Conservation (phyloP, 2,888 invertebrate species). For the Cephus sareptanus region DNA sequence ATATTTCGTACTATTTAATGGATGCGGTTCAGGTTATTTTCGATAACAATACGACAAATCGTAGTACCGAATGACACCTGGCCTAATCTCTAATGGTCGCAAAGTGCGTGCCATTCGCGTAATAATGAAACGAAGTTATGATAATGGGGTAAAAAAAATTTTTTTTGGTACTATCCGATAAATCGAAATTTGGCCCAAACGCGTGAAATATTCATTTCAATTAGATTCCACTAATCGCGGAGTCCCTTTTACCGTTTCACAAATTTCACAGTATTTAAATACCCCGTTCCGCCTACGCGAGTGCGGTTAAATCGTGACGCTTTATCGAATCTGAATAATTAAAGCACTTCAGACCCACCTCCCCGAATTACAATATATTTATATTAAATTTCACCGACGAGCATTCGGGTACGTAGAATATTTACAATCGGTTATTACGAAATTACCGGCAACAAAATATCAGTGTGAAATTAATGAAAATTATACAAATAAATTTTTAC, state of each 20-base stretch:
- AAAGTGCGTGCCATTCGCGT: not conserved
- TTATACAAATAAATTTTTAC: not conserved
- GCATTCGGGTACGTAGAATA: not conserved
- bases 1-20: not conserved
- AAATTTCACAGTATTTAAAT: not conserved
- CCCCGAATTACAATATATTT: not conserved
- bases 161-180: not conserved
- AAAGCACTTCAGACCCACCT: not conserved
- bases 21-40: not conserved
- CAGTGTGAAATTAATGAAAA: not conserved
- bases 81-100: not conserved
- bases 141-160: not conserved
- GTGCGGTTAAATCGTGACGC: not conserved
- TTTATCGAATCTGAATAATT: not conserved
- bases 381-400: not conserved
- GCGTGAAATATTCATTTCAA: not conserved
- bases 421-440: not conserved
- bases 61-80: not conserved
- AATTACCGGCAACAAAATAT: not conserved
- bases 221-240: not conserved
- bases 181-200: not conserved
- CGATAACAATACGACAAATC: not conserved
- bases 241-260: not conserved
- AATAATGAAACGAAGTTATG: not conserved
- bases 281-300: not conserved